These are phyloP conservation scores for Alexandromys fortis DNA, from an alignment of 2,113 vertebrate genomes.

Conservation along the genomic window DNA sequence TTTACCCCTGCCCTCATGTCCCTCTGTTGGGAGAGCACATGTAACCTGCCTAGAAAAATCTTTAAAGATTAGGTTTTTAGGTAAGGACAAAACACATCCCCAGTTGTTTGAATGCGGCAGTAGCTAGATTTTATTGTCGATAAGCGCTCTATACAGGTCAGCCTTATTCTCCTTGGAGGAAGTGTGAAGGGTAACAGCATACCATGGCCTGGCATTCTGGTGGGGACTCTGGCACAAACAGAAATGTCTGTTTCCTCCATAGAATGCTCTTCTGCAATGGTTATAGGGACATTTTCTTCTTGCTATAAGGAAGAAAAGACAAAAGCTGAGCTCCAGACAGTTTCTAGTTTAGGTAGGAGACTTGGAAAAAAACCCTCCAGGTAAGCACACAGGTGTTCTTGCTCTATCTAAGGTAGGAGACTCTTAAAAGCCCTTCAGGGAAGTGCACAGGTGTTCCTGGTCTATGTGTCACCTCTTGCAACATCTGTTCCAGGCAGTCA, in stretches of 20 bases:
- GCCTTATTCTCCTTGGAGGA: neutral
- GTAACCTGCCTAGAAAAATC: neutral
- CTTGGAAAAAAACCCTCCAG: neutral
- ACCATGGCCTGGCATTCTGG: neutral
- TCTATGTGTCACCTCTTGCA: neutral
- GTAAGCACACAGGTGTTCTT: neutral
- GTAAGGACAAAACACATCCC: neutral
- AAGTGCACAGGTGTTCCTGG: neutral
- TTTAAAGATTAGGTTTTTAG: neutral
- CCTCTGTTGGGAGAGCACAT: neutral
- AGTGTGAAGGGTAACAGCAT: neutral
- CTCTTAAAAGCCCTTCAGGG: neutral
- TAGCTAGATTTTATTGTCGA: conserved; percentile 53
- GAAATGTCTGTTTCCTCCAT: neutral
- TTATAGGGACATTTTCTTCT: neutral
- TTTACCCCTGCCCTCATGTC: neutral
- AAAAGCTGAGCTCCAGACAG: neutral
- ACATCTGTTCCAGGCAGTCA: neutral
- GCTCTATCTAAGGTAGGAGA: neutral
- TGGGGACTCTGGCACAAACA: neutral
- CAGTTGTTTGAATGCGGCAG: neutral
- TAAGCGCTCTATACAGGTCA: neutral
- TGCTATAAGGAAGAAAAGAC: neutral
- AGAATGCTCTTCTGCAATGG: neutral
- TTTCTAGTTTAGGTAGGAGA: neutral